A percentile compares a stretch with the other conserved stretches of the same genome.
Evolutionary conservation across 2,113 vertebrate genomes (phyloP).

Genomic region (Chascanopsetta lugubris): DNA sequence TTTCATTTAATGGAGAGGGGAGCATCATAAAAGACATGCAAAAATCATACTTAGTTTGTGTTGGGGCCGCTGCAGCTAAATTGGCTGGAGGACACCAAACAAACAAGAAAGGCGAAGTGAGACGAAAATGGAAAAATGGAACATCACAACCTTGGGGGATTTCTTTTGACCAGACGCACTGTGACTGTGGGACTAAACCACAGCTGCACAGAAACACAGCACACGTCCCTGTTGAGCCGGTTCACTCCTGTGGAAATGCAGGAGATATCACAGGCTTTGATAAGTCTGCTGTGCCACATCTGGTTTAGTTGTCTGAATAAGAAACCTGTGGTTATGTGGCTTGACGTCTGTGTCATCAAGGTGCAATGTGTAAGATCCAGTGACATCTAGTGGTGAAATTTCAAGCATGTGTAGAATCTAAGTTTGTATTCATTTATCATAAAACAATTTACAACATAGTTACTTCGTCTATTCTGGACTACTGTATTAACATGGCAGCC

Average conservation of each 20-base stretch:
- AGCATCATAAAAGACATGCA: constrained; percentile 18
- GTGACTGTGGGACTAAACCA: constrained; percentile 10
- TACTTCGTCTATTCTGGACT: too few species aligned
- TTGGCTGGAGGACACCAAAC: constrained; percentile 14
- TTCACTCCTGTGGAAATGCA: constrained; percentile 1
- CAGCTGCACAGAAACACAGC: constrained; percentile 8
- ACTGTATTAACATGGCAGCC: too few species aligned
- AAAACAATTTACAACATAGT: too few species aligned
- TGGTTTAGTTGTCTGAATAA: neutral
- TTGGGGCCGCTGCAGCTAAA: constrained; percentile 1
- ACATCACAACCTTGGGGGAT: constrained; percentile 6
- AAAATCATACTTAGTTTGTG: constrained; percentile 11
- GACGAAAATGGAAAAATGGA: neutral
- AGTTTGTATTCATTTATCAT: too few species aligned
- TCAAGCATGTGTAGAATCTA: too few species aligned
- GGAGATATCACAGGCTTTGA: neutral
- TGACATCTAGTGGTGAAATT: too few species aligned
- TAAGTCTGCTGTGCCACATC: constrained; percentile 6
- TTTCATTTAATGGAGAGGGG: constrained; percentile 48
- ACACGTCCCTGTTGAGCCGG: constrained; percentile 5
- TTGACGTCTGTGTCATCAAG: too few species aligned
- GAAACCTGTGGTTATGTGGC: neutral
- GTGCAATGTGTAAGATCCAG: too few species aligned
- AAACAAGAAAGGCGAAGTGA: neutral
- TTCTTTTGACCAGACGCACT: constrained; percentile 14